Evolutionary conservation across 2,113 vertebrate species (phyloP), one percentile per base, ranked within the genome.

Genomic region (Sarotherodon lohbergeri): DNA sequence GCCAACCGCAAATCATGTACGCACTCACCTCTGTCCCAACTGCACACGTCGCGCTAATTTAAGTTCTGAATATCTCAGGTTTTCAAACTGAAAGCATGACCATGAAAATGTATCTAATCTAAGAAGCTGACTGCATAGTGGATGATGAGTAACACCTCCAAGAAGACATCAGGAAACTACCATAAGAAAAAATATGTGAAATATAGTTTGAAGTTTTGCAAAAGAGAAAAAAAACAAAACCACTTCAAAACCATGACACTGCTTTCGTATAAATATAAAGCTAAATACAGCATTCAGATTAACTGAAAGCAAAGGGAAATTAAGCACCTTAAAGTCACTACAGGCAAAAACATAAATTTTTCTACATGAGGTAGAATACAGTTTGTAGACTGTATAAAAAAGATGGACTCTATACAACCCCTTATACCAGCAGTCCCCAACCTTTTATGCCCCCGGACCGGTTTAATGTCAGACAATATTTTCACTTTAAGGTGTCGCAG

Each of bases 1-100:
- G 98, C 96, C 87, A 99, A 99, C 93, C 97, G 98, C 50, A 99
- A 99, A 85, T 99, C 98, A 78, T 46, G 98, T 99, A 94, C 84
- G 98, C 96, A 27, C 27, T 57, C 0, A 12, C 16, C 6, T 32
- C 71, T 78, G 27, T 46, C 22, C 9, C 36, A 46, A 0, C 22
- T 80, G 43, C 41, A 5, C 5, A 8, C 36, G 48, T 41, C 5
- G 29, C 2, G 1, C 19, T 63, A 24, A 7, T 22, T 41, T 41
- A 66, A 52, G 29, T 14, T 34, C 50, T 52, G 13, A 76, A 16
- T 46, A 16, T 76, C 16, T 48, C 9, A 46, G 16, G 9, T 19
- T 27, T 76, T 80, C n/a, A 39, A 56, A 55, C 3, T 56, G 52
- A 22, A 80, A 56, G 19, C 76, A 36, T 22, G 17, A 52, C 27